Conservation (phyloP, 2,888 invertebrate species). For the Calliphora vomitoria region DNA sequence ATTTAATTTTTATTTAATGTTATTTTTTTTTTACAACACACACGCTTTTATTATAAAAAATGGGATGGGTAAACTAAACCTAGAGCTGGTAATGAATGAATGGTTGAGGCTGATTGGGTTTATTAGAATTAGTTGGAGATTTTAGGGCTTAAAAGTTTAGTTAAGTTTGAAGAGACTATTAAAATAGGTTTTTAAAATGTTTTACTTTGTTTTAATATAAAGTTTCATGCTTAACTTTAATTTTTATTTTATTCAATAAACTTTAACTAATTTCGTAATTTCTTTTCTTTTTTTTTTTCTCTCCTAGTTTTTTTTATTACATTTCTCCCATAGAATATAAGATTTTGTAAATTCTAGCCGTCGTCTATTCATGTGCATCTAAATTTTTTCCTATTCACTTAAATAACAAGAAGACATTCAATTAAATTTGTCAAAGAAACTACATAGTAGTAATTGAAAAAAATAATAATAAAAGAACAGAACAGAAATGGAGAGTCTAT, state of each 20-base stretch:
- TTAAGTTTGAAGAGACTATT: too few species aligned
- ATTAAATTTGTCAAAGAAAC: conserved; percentile 68
- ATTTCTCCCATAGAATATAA: conserved; percentile 2
- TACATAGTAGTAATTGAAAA: conserved; percentile 60
- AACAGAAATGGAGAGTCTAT: conserved; percentile 33
- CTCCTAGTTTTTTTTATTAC: not conserved
- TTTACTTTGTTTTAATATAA: too few species aligned
- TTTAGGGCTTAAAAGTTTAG: not conserved
- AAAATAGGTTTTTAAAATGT: too few species aligned
- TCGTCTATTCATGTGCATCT: conserved; percentile 29
- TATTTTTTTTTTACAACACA: not conserved
- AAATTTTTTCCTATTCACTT: conserved; percentile 53
- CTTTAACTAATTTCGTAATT: not conserved
- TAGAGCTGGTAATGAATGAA: not conserved
- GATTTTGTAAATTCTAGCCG: conserved; percentile 16
- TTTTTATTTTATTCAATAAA: too few species aligned
- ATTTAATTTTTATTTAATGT: conserved; percentile 29
- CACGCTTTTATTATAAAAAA: conserved; percentile 63
- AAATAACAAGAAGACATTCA: conserved; percentile 60
- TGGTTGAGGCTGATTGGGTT: not conserved
- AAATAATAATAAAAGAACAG: conserved; percentile 45
- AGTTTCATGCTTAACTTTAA: too few species aligned
- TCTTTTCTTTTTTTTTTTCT: not conserved
- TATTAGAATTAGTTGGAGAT: not conserved
- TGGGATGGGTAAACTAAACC: conserved; percentile 50